Percentiles rank a stretch among this genome's conserved stretches.
Conservation (phyloP, 2,888 invertebrate species). For the Meiosimyza platycephala region DNA sequence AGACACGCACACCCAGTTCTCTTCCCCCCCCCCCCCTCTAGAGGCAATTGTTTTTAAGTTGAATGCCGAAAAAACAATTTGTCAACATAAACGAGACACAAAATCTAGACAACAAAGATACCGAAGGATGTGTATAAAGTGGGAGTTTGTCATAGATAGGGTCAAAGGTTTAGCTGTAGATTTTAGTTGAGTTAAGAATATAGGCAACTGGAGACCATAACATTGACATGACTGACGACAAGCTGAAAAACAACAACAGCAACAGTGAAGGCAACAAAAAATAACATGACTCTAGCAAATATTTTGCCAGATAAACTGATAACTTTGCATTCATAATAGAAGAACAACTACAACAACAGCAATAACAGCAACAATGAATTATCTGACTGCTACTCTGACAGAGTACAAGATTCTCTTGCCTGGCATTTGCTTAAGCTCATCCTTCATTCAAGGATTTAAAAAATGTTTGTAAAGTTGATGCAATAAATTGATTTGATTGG, state of each 20-base stretch:
- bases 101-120: background rate
- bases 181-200: too few species aligned
- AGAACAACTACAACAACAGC: too few species aligned
- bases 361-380: too few species aligned
- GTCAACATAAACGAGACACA: conserved; percentile 5
- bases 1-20: background rate
- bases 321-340: background rate
- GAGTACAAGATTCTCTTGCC: background rate
- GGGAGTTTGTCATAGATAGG: too few species aligned
- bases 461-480: too few species aligned
- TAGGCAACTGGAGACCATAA: background rate
- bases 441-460: too few species aligned
- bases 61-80: background rate
- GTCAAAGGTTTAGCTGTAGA: too few species aligned
- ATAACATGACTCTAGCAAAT: background rate
- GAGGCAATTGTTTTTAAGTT: background rate
- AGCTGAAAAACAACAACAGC: background rate
- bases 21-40: background rate
- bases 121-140: background rate
- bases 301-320: conserved; percentile 1
- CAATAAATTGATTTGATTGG: too few species aligned
- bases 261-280: background rate
- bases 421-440: too few species aligned
- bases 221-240: background rate
- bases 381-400: background rate